These are phyloP conservation scores for Columba guinea DNA, from an alignment of 2,797 vertebrate species.

Conservation along the genomic window DNA sequence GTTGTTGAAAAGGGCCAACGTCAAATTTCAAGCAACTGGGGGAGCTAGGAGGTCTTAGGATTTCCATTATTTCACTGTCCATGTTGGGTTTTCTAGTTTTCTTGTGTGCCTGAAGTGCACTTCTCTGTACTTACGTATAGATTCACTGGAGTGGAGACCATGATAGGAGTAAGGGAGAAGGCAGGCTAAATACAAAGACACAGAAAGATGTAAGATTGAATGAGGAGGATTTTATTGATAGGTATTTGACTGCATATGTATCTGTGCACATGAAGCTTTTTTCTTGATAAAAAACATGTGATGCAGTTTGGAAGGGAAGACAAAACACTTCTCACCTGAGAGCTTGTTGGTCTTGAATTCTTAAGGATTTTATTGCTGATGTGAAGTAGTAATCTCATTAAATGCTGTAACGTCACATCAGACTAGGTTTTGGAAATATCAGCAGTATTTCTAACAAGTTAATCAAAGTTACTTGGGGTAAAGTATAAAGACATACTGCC, in stretches of 20 bases:
- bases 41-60: background rate
- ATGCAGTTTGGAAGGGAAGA: background rate
- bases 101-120: background rate
- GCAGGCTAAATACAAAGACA: background rate
- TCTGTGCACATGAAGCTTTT: background rate
- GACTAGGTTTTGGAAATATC: background rate
- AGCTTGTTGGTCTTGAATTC: background rate
- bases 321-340: background rate
- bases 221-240: background rate
- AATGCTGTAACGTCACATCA: background rate
- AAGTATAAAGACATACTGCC: slow-evolving; percentile 2
- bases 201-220: background rate
- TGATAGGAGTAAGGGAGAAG: background rate
- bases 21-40: background rate
- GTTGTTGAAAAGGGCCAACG: background rate
- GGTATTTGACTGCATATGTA: background rate
- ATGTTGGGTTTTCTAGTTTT: background rate
- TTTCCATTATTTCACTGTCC: background rate
- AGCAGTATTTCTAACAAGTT: background rate
- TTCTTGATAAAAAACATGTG: background rate
- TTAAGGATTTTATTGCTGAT: slow-evolving; percentile 11
- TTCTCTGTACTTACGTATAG: background rate
- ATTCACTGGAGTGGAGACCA: background rate
- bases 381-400: slow-evolving; percentile 36
- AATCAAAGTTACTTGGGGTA: background rate